phyloP scores from a whole-genome alignment of 1,140 invertebrate species.

The Dendrolimus punctatus region DNA sequence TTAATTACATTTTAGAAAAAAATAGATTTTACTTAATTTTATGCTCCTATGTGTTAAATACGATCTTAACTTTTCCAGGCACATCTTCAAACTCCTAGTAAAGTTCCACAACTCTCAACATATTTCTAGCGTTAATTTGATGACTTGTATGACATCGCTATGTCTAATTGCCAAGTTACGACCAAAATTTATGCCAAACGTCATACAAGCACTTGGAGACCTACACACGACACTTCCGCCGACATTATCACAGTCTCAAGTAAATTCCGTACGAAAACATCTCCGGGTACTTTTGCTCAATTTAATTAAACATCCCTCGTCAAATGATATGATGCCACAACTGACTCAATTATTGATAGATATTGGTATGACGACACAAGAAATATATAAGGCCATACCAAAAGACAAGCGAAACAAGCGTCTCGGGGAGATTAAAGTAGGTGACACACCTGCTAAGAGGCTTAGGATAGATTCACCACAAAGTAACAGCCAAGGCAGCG shows the following conservation, averaged over 20 bases:
- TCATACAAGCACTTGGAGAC: slow-evolving; percentile 84
- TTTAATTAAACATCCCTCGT: slow-evolving; percentile 89
- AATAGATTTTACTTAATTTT: background rate
- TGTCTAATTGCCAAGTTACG: slow-evolving; percentile 91
- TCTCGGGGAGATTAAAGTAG: slow-evolving; percentile 50
- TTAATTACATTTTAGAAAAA: background rate
- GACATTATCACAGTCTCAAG: slow-evolving; percentile 96
- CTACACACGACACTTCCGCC: slow-evolving; percentile 91
- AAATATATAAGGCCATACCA: slow-evolving; percentile 83
- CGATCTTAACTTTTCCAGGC: slow-evolving; percentile 66
- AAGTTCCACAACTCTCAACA: slow-evolving; percentile 96
- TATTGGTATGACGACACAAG: slow-evolving; percentile 89
- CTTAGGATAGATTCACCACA: slow-evolving; percentile 65
- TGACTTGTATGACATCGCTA: slow-evolving; percentile 95
- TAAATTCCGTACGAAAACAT: slow-evolving; percentile 95
- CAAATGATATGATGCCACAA: slow-evolving; percentile 83
- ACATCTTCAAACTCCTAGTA: slow-evolving; percentile 90
- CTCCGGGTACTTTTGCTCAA: slow-evolving; percentile 92
- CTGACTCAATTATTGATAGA: slow-evolving; percentile 91
- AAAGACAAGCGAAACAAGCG: slow-evolving; percentile 69
- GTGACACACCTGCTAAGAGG: slow-evolving; percentile 53
- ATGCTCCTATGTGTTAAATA: too few species aligned
- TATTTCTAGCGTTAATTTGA: slow-evolving; percentile 96
- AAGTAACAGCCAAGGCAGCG: slow-evolving; percentile 58
- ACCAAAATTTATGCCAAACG: slow-evolving; percentile 89